phyloP scores from a whole-genome alignment of 2,113 vertebrate species.

The Callopanchax toddi region DNA sequence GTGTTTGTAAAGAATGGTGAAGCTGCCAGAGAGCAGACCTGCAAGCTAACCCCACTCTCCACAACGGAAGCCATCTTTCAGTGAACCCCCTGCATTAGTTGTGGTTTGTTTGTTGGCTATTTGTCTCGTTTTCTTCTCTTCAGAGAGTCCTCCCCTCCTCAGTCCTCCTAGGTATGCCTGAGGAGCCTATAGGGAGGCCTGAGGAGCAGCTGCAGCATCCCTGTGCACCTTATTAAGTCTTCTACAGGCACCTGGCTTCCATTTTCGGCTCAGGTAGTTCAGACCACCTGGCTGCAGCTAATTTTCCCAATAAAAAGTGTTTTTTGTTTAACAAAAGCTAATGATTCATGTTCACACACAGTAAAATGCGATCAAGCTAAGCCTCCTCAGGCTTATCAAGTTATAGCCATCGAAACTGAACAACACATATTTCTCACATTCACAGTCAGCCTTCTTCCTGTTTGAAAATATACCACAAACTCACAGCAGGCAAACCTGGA shows the following conservation, averaged over 20 bases:
- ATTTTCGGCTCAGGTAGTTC: constrained; percentile 40
- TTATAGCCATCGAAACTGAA: constrained; percentile 16
- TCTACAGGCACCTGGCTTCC: constrained; percentile 37
- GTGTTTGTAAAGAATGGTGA: no score
- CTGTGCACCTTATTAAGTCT: constrained; percentile 59
- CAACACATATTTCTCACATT: constrained; percentile 1
- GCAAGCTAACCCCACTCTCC: constrained; percentile 5
- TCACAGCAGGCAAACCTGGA: not conserved
- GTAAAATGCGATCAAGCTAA: constrained; percentile 4
- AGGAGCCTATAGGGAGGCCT: constrained; percentile 39
- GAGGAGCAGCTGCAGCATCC: constrained; percentile 53
- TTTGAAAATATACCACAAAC: constrained; percentile 6
- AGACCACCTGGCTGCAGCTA: constrained; percentile 32
- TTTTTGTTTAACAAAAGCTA: constrained; percentile 21
- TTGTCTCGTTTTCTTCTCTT: not conserved
- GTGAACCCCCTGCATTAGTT: constrained; percentile 8
- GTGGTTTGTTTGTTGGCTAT: constrained; percentile 20
- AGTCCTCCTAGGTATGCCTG: constrained; percentile 28
- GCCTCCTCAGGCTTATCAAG: not conserved
- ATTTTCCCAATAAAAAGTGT: constrained; percentile 22
- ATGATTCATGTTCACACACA: constrained; percentile 22
- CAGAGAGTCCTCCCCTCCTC: constrained; percentile 29
- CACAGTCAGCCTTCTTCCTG: constrained; percentile 4
- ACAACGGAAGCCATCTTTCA: constrained; percentile 9
- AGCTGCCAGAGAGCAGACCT: constrained; percentile 9